Percentiles rank a stretch among this genome's conserved stretches.
Evolutionary conservation across 1,140 invertebrate species (phyloP).

Genomic region (Thalassaphorura encarpata): DNA sequence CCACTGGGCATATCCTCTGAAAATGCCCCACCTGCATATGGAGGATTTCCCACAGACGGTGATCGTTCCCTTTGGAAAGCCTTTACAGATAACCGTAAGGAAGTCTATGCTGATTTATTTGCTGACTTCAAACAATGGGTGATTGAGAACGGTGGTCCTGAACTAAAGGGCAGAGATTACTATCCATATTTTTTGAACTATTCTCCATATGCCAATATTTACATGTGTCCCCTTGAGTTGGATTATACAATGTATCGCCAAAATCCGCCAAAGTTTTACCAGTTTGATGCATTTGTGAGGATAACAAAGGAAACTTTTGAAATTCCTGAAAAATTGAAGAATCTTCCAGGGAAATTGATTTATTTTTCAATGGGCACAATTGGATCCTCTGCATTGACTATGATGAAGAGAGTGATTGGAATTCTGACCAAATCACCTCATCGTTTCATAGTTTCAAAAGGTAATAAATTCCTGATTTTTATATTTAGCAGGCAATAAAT

Average conservation of each 20-base stretch:
- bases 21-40: not conserved
- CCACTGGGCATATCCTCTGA: not conserved
- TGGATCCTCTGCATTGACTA: no score
- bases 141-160: not conserved
- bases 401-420: no score
- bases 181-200: not conserved
- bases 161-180: not conserved
- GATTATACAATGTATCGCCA: not conserved
- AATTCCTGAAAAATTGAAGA: no score
- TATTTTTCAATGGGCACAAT: no score
- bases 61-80: not conserved
- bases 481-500: no score
- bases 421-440: no score
- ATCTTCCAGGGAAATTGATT: no score
- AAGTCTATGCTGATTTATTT: not conserved
- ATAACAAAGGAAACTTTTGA: no score
- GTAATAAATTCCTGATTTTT: no score
- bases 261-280: not conserved
- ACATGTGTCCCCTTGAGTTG: constrained; percentile 1
- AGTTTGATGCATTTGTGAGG: not conserved
- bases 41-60: not conserved
- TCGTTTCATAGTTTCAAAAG: no score
- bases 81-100: not conserved
- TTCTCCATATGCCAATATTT: constrained; percentile 4
- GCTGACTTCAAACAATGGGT: not conserved